These are phyloP conservation scores for Callopanchax toddi DNA, from an alignment of 2,113 vertebrate genomes.

Conservation along the genomic window DNA sequence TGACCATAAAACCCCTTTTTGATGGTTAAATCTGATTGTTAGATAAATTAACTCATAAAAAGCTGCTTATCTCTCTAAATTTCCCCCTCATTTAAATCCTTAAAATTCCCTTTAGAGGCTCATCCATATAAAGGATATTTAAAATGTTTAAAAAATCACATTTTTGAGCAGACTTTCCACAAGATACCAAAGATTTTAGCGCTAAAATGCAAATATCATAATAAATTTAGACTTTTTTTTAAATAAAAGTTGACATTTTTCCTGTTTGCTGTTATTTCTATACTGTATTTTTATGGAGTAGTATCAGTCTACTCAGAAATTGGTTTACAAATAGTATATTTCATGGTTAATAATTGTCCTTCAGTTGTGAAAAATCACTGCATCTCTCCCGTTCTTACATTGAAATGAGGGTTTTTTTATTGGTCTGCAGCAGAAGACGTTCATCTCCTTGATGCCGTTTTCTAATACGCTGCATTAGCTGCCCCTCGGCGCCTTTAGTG, in stretches of 20 bases:
- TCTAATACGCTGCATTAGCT: slow-evolving; percentile 14
- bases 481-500: slow-evolving; percentile 7
- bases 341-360: not conserved
- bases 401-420: not conserved
- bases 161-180: not conserved
- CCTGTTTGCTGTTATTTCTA: too few relatives aligned
- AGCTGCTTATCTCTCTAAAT: too few relatives aligned
- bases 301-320: too few relatives aligned
- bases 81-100: not conserved
- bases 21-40: not conserved
- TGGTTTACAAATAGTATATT: not conserved
- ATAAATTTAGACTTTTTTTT: too few relatives aligned
- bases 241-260: too few relatives aligned
- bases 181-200: not conserved
- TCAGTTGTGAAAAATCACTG: not conserved
- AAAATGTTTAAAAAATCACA: not conserved
- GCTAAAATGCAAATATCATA: too few relatives aligned
- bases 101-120: not conserved
- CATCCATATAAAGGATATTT: too few relatives aligned
- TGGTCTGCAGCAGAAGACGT: slow-evolving; percentile 8
- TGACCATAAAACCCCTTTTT: not conserved
- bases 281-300: too few relatives aligned
- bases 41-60: not conserved
- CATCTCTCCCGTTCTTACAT: not conserved
- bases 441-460: slow-evolving; percentile 26